phyloP scores from a whole-genome alignment of 2,113 vertebrate species.

The Manacus vitellinus region DNA sequence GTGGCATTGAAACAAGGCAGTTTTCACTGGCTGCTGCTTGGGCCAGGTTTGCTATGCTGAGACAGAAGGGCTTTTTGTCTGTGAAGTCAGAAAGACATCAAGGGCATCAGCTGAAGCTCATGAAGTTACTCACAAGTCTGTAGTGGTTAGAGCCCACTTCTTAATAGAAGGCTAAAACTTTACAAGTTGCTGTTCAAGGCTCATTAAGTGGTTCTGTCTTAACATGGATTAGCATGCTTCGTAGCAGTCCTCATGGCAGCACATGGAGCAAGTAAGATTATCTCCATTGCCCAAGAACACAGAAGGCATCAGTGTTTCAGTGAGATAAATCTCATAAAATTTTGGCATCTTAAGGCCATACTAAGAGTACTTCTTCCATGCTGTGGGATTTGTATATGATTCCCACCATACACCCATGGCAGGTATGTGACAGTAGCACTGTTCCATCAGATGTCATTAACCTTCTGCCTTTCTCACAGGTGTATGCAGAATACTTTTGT shows the following conservation, averaged over 20 bases:
- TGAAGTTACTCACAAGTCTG: not conserved
- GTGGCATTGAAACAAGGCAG: not conserved
- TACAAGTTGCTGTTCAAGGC: not conserved
- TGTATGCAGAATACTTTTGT: not conserved
- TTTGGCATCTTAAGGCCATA: not conserved
- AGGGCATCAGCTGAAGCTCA: not conserved
- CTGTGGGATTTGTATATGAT: not conserved
- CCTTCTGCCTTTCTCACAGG: not conserved
- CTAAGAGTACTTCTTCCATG: fast-evolving
- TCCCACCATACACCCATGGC: fast-evolving
- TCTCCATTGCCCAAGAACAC: not conserved
- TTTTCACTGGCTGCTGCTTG: not conserved
- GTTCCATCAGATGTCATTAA: not conserved
- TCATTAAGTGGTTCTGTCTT: not conserved
- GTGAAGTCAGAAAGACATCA: not conserved
- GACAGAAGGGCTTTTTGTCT: conserved; percentile 26
- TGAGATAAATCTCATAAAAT: not conserved
- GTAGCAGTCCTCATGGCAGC: not conserved
- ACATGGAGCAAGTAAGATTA: not conserved
- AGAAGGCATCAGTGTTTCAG: not conserved
- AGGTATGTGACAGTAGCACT: not conserved
- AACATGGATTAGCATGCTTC: not conserved
- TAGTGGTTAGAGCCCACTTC: not conserved
- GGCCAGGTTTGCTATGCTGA: not conserved
- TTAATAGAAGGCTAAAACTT: not conserved